phyloP scores from a whole-genome alignment of 2,797 vertebrate species.

The Masticophis lateralis region DNA sequence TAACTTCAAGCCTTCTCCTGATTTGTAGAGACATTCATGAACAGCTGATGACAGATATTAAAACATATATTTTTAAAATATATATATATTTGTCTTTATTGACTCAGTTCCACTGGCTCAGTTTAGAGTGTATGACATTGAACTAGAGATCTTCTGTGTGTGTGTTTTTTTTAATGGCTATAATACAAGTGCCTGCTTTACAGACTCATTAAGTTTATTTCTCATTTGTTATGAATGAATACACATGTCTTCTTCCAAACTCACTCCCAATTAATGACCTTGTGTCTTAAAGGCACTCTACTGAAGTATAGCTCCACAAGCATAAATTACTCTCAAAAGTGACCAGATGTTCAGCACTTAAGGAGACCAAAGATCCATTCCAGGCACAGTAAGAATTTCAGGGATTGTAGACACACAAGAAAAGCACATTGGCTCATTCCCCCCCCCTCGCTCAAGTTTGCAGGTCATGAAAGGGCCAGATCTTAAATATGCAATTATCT shows the following conservation, averaged over 20 bases:
- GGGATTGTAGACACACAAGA: not conserved
- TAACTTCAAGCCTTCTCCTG: not conserved
- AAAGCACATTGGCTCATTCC: not conserved
- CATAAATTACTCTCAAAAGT: constrained; percentile 40
- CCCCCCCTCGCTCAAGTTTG: not conserved
- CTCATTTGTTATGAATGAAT: constrained; percentile 1
- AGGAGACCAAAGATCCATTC: not conserved
- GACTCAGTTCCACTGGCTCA: not conserved
- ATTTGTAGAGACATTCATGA: not conserved
- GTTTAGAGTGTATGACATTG: not conserved
- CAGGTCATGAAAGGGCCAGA: not conserved
- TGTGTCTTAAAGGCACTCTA: not conserved
- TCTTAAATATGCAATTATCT: not conserved
- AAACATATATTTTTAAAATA: not conserved
- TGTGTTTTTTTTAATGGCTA: not conserved
- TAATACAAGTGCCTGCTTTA: not conserved
- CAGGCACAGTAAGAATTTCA: not conserved
- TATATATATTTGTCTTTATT: not conserved
- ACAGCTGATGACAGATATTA: not conserved
- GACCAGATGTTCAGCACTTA: constrained; percentile 19
- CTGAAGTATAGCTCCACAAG: constrained; percentile 44
- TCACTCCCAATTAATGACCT: not conserved
- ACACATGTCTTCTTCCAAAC: not conserved
- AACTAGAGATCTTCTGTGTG: not conserved
- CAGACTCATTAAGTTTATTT: not conserved